Conservation (phyloP, 2,797 vertebrate species). For the Pseudochromis fuscus region DNA sequence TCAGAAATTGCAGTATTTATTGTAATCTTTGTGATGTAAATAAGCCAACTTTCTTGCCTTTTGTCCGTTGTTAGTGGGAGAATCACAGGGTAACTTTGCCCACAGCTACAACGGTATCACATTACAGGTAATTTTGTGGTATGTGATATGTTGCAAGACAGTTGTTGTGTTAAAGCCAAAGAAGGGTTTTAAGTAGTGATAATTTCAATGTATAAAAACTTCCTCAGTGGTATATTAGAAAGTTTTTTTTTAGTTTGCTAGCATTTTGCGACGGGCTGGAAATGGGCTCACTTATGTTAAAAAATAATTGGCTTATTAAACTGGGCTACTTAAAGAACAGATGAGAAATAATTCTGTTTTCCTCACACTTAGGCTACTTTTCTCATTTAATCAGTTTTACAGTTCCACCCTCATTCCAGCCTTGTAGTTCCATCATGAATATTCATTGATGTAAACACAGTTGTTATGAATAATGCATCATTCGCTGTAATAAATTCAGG, state of each 20-base stretch:
- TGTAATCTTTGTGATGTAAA: not conserved
- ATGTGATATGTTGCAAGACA: not conserved
- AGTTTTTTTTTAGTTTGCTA: constrained; percentile 1
- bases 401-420: constrained; percentile 79
- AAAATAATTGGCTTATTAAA: constrained; percentile 55
- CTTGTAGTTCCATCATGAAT: constrained; percentile 81
- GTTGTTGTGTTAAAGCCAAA: constrained; percentile 1
- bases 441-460: constrained; percentile 74
- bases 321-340: constrained; percentile 53
- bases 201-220: not conserved
- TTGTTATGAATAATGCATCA: constrained; percentile 84
- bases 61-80: not conserved
- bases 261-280: constrained; percentile 23
- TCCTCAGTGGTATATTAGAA: not conserved
- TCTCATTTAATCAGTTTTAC: constrained; percentile 83
- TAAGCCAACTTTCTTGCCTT: not conserved
- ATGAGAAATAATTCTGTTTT: constrained; percentile 70
- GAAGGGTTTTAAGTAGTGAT: not conserved
- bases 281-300: constrained; percentile 25
- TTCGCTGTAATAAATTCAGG: constrained; percentile 82
- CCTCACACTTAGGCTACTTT: constrained; percentile 68
- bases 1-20: no score
- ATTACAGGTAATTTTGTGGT: constrained; percentile 13
- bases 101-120: not conserved
- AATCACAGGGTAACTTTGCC: not conserved